phyloP scores from a whole-genome alignment of 2,797 vertebrate genomes.

The Hippopotamyrus pictus region DNA sequence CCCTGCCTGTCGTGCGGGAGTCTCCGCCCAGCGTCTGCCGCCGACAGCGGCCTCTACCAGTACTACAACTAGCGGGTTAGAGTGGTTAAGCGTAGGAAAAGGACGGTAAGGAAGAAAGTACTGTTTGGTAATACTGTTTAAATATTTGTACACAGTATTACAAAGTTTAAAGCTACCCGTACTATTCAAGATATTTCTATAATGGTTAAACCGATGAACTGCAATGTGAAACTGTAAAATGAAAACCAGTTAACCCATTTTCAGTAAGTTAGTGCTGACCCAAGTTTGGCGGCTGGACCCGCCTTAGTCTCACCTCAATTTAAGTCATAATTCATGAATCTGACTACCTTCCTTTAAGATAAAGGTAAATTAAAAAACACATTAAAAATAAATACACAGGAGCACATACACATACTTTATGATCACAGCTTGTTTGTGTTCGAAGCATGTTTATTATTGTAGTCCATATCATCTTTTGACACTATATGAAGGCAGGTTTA shows the following conservation, averaged over 20 bases:
- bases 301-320: background rate
- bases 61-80: background rate
- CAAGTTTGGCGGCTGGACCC: background rate
- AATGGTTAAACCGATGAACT: background rate
- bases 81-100: background rate
- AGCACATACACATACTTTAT: background rate
- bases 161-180: background rate
- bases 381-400: background rate
- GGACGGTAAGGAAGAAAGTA: background rate
- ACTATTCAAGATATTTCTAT: background rate
- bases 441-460: background rate
- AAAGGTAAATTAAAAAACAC: background rate
- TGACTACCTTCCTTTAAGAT: background rate
- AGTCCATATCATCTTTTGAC: background rate
- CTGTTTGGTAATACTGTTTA: background rate
- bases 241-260: background rate
- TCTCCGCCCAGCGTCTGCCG: slow-evolving; percentile 49
- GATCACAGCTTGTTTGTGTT: background rate
- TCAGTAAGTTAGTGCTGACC: background rate
- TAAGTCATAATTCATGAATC: background rate
- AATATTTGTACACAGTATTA: background rate
- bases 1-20: slow-evolving; percentile 44
- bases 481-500: background rate
- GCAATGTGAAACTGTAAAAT: background rate
- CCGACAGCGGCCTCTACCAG: background rate